Conservation (phyloP, 2,113 vertebrate genomes). For the Corythaixoides concolor region DNA sequence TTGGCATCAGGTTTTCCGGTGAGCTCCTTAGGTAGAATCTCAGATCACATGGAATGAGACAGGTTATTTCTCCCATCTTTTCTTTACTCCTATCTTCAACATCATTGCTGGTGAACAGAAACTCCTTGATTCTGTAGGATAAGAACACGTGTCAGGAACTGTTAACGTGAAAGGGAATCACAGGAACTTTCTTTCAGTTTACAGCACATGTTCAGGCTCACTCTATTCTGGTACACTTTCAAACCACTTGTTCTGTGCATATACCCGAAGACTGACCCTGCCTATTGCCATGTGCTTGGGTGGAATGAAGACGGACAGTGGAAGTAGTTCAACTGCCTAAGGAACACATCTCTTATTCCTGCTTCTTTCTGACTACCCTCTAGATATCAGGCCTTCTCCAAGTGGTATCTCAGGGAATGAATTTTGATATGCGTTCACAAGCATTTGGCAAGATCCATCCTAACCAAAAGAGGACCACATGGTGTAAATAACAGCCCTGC, state of each 20-base stretch:
- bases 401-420: neutral
- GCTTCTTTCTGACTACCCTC: neutral
- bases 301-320: neutral
- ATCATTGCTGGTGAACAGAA: neutral
- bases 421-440: neutral
- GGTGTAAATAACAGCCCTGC: neutral
- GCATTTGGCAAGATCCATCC: neutral
- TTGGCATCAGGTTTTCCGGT: neutral
- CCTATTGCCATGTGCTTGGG: neutral
- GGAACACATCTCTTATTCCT: neutral
- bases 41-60: neutral
- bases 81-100: neutral
- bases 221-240: neutral
- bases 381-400: neutral
- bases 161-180: neutral
- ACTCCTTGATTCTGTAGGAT: neutral
- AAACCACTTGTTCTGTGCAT: neutral
- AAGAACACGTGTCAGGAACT: neutral
- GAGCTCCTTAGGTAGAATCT: neutral
- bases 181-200: neutral
- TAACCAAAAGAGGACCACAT: neutral
- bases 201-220: neutral
- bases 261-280: neutral
- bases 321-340: neutral
- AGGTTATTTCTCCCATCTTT: neutral